Evolutionary conservation across 2,888 invertebrate species (phyloP).

Genomic region (Sicus ferrugineus): DNA sequence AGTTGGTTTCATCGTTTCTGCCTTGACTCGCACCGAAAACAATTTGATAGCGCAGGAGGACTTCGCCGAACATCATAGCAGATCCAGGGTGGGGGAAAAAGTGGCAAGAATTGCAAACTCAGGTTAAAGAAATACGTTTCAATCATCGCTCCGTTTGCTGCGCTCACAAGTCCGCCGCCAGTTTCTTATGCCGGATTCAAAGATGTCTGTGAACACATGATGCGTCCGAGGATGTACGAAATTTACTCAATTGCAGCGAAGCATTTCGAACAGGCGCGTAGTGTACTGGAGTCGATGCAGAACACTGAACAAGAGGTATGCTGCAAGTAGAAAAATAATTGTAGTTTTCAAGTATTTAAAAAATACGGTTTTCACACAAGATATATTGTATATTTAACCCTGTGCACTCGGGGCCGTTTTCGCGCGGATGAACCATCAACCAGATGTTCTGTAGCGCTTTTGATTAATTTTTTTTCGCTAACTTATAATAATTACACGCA

Average conservation of each 20-base stretch:
- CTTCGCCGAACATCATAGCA: constrained; percentile 64
- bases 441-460: no score
- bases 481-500: no score
- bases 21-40: constrained; percentile 87
- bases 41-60: constrained; percentile 80
- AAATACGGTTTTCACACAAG: no score
- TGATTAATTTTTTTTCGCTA: no score
- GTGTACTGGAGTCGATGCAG: constrained; percentile 82
- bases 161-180: constrained; percentile 86
- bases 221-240: constrained; percentile 69
- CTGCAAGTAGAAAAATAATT: background rate
- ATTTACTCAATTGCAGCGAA: constrained; percentile 86
- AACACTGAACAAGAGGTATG: constrained; percentile 82
- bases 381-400: no score
- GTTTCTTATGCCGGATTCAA: constrained; percentile 89
- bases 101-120: constrained; percentile 62
- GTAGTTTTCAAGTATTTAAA: no score
- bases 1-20: constrained; percentile 92
- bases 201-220: constrained; percentile 78
- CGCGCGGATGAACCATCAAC: no score
- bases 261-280: constrained; percentile 90
- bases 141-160: constrained; percentile 89
- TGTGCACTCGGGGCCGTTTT: no score
- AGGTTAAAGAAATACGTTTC: constrained; percentile 65
- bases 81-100: constrained; percentile 46